Evolutionary conservation across 1,140 invertebrate genomes (phyloP).

Genomic region (Psix sp.): DNA sequence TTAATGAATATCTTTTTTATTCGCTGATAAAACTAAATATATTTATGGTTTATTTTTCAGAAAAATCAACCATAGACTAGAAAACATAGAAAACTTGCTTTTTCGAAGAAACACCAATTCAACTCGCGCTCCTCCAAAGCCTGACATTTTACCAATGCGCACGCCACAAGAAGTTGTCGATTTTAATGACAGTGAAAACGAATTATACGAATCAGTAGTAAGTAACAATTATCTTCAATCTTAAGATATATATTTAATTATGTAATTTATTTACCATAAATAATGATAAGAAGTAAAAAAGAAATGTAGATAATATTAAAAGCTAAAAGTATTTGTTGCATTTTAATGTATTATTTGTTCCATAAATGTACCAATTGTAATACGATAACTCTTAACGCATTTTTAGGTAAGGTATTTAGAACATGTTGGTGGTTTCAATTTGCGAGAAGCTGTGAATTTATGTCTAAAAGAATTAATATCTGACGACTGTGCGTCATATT

Average conservation of each 20-base stretch:
- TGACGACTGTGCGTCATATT: slow-evolving; percentile 52
- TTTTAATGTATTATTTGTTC: too few relatives aligned
- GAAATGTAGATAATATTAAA: too few relatives aligned
- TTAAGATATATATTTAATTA: not conserved
- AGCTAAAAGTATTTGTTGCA: too few relatives aligned
- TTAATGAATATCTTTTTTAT: too few relatives aligned
- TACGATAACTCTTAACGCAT: too few relatives aligned
- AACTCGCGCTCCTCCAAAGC: slow-evolving; percentile 44
- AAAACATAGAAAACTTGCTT: slow-evolving; percentile 54
- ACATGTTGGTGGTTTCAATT: slow-evolving; percentile 56
- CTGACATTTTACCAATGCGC: slow-evolving; percentile 51
- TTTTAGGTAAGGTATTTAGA: slow-evolving; percentile 58
- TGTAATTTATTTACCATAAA: not conserved
- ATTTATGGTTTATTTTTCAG: slow-evolving; percentile 26
- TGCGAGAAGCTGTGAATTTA: slow-evolving; percentile 58
- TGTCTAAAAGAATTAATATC: slow-evolving; percentile 53
- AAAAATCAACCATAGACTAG: slow-evolving; percentile 58
- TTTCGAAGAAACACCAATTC: slow-evolving; percentile 38
- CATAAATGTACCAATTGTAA: too few relatives aligned
- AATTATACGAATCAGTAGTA: slow-evolving; percentile 54
- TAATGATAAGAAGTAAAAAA: too few relatives aligned
- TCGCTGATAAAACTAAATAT: too few relatives aligned
- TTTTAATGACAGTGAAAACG: slow-evolving; percentile 57
- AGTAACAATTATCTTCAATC: slow-evolving; percentile 7
- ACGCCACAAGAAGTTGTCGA: slow-evolving; percentile 49